Evolutionary conservation across 2,797 vertebrate genomes (phyloP).

Genomic region (Manis crassicaudata): DNA sequence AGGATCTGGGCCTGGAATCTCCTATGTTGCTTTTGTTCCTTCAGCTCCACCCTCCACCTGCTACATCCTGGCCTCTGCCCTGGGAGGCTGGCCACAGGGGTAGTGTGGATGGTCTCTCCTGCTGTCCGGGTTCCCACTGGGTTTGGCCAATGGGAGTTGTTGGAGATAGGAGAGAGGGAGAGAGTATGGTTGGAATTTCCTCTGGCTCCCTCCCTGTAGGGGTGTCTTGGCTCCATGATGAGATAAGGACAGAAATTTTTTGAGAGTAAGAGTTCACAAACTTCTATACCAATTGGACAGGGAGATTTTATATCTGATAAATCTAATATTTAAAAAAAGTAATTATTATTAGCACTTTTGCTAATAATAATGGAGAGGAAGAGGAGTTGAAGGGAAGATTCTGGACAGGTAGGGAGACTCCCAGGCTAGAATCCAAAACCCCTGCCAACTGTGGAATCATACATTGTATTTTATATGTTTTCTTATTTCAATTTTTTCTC

Average conservation of each 20-base stretch:
- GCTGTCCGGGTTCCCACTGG: background rate
- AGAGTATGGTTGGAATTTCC: background rate
- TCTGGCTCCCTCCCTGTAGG: background rate
- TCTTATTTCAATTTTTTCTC: background rate
- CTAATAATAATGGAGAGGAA: background rate
- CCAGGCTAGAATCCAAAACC: background rate
- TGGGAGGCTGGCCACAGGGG: background rate
- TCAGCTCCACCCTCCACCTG: background rate
- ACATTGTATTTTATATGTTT: background rate
- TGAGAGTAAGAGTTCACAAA: background rate
- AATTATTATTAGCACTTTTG: too few species aligned
- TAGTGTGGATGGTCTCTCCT: accelerated
- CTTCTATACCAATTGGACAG: background rate
- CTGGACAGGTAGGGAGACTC: background rate
- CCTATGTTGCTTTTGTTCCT: background rate
- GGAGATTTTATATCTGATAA: background rate
- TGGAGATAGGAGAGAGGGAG: background rate
- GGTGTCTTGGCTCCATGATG: background rate
- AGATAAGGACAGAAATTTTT: background rate
- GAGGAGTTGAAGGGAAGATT: background rate
- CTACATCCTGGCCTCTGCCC: background rate
- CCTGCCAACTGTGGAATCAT: background rate
- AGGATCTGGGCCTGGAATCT: background rate
- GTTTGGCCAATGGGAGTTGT: background rate
- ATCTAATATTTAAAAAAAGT: background rate